Base-by-base conservation (phyloP, 2,113 vertebrate genomes). In the Galemys pyrenaicus region DNA sequence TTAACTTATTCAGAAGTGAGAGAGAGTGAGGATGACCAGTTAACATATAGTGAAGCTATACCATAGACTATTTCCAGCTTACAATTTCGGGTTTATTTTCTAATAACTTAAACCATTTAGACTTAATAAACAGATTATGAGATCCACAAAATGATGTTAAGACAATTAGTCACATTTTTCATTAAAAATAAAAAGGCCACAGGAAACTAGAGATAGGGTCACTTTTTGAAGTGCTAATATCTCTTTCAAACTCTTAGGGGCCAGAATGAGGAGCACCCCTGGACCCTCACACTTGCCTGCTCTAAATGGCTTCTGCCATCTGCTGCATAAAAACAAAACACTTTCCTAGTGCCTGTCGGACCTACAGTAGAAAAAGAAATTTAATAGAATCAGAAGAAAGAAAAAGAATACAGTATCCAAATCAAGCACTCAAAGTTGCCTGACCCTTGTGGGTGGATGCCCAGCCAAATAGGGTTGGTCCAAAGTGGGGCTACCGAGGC, bases 101-200 rank as follows among this genome's bases (percentile, higher is more conserved):
- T 89, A 17, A 70, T 56, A 35, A 41, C 77, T 90, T 51, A n/a
- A 74, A 84, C 79, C 51, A 75, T 71, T 78, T 44, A 85, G 67
- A 70, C 41, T n/a, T 56, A 58, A 37, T 39, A 30, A 67, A 67
- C 28, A 62, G 68, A 88, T 73, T 51, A 64, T 75, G 58, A 80
- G 62, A 88, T 74, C 46, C 20, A 51, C 22, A 44, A 28, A 51
- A 70, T n/a, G 39, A 46, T 85, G 91, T 95, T 67, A 62, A 67
- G 78, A 89, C 75, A 93, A 74, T 84, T 39, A 75, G 67, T 83
- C 75, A 73, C 56, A 56, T 20, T 49, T 94, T 90, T 92, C 37
- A 51, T 75, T 92, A 5, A 68, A 68, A 68, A 67, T 6, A 44
- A 49, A 49, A 49, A 9, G 79, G 39, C n/a, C 5, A 6, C 56